Evolutionary conservation across 64 coral and sea anemone species (phyloP).

Genomic region (Cladopsammia gracilis): DNA sequence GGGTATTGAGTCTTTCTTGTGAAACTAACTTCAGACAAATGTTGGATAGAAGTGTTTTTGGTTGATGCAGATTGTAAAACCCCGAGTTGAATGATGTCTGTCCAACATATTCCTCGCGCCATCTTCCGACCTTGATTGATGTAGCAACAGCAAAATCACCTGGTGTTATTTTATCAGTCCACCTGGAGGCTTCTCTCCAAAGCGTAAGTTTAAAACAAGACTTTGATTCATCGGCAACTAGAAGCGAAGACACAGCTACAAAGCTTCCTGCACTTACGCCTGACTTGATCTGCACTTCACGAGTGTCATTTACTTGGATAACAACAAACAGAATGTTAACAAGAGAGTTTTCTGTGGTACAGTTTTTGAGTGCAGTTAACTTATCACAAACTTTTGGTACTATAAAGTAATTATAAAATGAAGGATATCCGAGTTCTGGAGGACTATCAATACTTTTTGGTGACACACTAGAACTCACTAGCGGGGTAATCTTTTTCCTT

Average conservation of each 20-base stretch:
- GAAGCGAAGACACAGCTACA: conserved; percentile 82
- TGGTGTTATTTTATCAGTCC: conserved; percentile 68
- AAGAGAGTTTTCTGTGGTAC: conserved; percentile 41
- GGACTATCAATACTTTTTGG: not conserved
- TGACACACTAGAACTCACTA: not conserved
- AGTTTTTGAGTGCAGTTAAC: conserved; percentile 73
- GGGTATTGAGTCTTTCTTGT: conserved; percentile 58
- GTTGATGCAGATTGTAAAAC: conserved; percentile 90
- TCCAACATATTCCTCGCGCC: conserved; percentile 88
- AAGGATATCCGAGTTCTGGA: not conserved
- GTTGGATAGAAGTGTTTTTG: conserved; percentile 58
- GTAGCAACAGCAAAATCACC: conserved; percentile 83
- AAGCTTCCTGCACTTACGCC: conserved; percentile 73
- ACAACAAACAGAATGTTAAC: conserved; percentile 89
- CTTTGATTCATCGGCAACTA: conserved; percentile 87
- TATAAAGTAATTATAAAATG: not conserved
- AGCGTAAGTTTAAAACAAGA: conserved; percentile 87
- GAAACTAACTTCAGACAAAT: conserved; percentile 76
- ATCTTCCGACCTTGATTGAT: conserved; percentile 77
- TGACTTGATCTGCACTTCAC: conserved; percentile 82
- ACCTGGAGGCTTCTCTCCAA: conserved; percentile 84
- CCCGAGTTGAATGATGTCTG: conserved; percentile 72
- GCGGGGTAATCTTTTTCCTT: not conserved
- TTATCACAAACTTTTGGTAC: conserved; percentile 67
- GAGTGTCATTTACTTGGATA: conserved; percentile 89